These are phyloP conservation scores for Lycaena phlaeas DNA, from an alignment of 2,888 invertebrate genomes.

Conservation along the genomic window DNA sequence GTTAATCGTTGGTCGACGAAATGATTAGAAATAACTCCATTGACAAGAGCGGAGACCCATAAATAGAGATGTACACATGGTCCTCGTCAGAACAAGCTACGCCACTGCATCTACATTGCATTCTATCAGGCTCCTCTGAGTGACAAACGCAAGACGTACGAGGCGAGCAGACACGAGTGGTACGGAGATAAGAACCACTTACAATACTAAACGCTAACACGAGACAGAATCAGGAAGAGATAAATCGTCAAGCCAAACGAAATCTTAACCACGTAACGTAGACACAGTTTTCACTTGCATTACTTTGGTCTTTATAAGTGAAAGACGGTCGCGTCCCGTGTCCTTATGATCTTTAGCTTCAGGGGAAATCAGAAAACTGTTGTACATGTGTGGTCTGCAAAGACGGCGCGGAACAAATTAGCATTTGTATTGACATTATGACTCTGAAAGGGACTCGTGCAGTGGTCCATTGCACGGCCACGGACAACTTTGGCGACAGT, in stretches of 20 bases:
- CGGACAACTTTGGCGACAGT: too few relatives aligned
- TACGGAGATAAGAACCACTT: slow-evolving; percentile 13
- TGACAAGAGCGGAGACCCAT: too few relatives aligned
- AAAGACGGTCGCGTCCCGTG: slow-evolving; percentile 51
- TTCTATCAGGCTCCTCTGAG: too few relatives aligned
- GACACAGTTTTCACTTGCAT: slow-evolving; percentile 32
- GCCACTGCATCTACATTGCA: too few relatives aligned
- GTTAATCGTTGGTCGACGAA: too few relatives aligned
- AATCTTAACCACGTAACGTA: slow-evolving; percentile 36
- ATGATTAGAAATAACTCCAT: too few relatives aligned
- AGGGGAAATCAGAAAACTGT: slow-evolving; percentile 56
- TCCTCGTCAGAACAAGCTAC: too few relatives aligned
- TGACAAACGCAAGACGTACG: background rate
- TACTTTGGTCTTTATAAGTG: slow-evolving; percentile 38
- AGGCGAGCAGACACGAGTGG: slow-evolving; percentile 11
- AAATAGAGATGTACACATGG: too few relatives aligned
- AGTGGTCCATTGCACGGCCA: too few relatives aligned
- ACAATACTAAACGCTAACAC: slow-evolving; percentile 35
- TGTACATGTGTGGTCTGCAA: slow-evolving; percentile 31
- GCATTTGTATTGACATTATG: too few relatives aligned
- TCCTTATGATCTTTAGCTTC: slow-evolving; percentile 60
- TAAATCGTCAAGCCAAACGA: slow-evolving; percentile 31
- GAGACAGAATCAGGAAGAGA: slow-evolving; percentile 41
- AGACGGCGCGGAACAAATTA: background rate
- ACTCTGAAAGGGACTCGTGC: too few relatives aligned